Percentiles rank a stretch among this genome's conserved stretches.
Evolutionary conservation across 2,888 invertebrate genomes (phyloP).

Genomic region (Nebria salina): DNA sequence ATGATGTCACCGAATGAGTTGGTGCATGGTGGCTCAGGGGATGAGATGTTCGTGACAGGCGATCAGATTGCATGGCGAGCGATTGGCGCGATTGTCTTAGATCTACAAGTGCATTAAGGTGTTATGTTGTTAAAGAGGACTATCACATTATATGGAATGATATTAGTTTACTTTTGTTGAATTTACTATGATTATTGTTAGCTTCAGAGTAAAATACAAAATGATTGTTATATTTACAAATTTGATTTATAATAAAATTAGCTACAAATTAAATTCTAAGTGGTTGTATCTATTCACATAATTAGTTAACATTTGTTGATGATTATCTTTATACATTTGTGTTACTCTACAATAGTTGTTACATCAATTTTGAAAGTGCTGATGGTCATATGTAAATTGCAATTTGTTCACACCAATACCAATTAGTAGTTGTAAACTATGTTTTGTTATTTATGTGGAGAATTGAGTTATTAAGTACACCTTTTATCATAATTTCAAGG

Average conservation of each 20-base stretch:
- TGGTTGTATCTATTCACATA: too few species aligned
- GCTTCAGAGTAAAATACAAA: too few species aligned
- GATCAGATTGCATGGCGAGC: constrained; percentile 82
- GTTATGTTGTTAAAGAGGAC: not conserved
- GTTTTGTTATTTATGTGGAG: not conserved
- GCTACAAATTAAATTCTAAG: too few species aligned
- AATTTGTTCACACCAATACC: not conserved
- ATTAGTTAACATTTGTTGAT: not conserved
- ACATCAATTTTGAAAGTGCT: not conserved
- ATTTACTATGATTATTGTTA: too few species aligned
- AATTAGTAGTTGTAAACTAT: not conserved
- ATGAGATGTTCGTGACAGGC: constrained; percentile 80
- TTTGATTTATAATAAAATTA: too few species aligned
- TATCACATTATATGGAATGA: not conserved
- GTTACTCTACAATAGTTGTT: not conserved
- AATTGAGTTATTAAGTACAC: not conserved
- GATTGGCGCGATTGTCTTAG: constrained; percentile 88
- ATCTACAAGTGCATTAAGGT: constrained; percentile 65
- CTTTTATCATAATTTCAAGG: not conserved
- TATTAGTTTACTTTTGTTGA: not conserved
- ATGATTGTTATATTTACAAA: too few species aligned
- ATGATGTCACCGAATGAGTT: constrained; percentile 65
- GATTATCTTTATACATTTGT: not conserved
- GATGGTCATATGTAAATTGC: not conserved
- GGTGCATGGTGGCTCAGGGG: constrained; percentile 69